Base-by-base conservation (phyloP, 2,797 vertebrate genomes). In the Ceryle rudis region DNA sequence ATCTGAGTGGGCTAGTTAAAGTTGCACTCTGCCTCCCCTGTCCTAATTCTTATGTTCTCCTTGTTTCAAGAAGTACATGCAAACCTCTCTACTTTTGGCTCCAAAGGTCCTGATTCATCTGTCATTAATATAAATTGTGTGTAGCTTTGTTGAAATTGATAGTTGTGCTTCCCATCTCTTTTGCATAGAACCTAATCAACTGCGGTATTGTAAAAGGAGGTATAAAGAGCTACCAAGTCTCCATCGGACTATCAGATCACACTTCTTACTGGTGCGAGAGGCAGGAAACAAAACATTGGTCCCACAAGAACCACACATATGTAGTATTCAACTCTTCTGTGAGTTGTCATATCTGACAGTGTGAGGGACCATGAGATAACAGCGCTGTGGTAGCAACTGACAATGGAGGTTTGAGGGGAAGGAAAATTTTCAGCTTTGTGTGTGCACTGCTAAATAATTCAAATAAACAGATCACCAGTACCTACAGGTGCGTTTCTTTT, bases 331-430 rank as follows among this genome's bases (percentile, higher is more conserved):
- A 4, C 54, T 65, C 57, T 17, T 64, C 47, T 93, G 75, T 69
- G 60, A 57, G 61, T 37, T 64, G 69, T 85, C 5, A 0, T 5
- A 0, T 54, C 49, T 69, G 77, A 55, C 69, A 69, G 89, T 9
- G 0, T 0, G 0, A 57, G 69, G 47, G 55, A 81, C 58, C 0
- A 0, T 15, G 47, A 49, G 70, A 57, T 31, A 54, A 9, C 46
- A 84, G 69, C 58, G 65, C 73, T 33, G 26, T 69, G 58, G 72
- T 20, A 67, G 42, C 62, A 89, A 60, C 47, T 78, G 80, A 18
- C 86, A 71, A 1, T 44, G 55, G 67, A 71, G 54, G 49, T 91
- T 37, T 93, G 69, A 79, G 70, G 61, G 67, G 52, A 78, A 71
- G 75, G 65, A 65, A 51, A 21, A 58, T 33, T 60, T 78, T 70